Evolutionary conservation across 2,888 invertebrate species (phyloP).

Genomic region (Alloscopus bannaensis): DNA sequence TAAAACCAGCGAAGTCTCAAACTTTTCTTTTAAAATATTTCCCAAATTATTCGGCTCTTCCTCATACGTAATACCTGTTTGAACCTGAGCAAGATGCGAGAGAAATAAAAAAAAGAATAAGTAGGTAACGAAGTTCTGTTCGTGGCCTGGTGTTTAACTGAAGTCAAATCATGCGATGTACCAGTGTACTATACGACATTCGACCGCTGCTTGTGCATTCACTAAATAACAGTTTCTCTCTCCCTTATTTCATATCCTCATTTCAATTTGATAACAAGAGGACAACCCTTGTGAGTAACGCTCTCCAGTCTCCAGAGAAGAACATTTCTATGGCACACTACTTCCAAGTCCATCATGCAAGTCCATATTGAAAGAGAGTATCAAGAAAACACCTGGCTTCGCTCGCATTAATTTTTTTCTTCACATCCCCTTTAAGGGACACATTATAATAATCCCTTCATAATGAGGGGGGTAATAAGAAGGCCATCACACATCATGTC

Average conservation of each 20-base stretch:
- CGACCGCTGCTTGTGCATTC: slow-evolving; percentile 34
- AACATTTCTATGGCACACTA: slow-evolving; percentile 12
- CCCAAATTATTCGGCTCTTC: slow-evolving; percentile 2
- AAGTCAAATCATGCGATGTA: slow-evolving; percentile 41
- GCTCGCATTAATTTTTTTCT: slow-evolving; percentile 26
- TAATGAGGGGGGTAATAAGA: slow-evolving; percentile 33
- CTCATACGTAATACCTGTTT: slow-evolving; percentile 60
- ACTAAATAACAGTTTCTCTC: slow-evolving; percentile 64
- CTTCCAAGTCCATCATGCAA: slow-evolving; percentile 30
- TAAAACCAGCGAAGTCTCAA: too few species aligned
- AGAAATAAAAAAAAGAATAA: not conserved
- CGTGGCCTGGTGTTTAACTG: slow-evolving; percentile 53
- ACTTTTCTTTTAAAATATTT: not conserved
- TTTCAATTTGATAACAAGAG: not conserved
- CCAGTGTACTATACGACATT: not conserved
- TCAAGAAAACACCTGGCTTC: slow-evolving; percentile 55
- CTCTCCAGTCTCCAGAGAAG: slow-evolving; percentile 40
- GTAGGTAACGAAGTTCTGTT: not conserved
- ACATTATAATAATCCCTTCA: slow-evolving; percentile 54
- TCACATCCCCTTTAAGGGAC: slow-evolving; percentile 17
- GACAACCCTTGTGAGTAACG: not conserved
- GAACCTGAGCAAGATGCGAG: slow-evolving; percentile 47
- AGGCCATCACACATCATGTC: slow-evolving; percentile 59
- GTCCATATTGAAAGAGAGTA: too few species aligned
- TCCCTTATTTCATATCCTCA: slow-evolving; percentile 30